Percentiles rank a stretch among this genome's conserved stretches.
These are phyloP conservation scores for Raja brachyura DNA, from an alignment of 2,113 vertebrate species.

Conservation along the genomic window DNA sequence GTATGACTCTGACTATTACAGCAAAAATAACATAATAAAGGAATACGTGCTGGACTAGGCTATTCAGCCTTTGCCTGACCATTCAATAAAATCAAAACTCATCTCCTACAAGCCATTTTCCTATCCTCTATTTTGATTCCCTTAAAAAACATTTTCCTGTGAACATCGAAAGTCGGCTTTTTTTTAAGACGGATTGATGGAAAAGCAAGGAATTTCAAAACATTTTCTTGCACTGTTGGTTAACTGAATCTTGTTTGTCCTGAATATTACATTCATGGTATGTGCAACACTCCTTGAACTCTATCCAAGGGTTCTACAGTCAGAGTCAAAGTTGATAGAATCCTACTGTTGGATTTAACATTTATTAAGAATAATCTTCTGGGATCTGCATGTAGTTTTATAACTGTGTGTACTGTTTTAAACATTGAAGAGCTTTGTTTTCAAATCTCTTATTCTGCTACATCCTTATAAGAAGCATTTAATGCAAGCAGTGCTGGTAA, in stretches of 20 bases:
- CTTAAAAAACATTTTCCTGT: not conserved
- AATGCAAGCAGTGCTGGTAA: not conserved
- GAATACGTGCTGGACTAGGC: not conserved
- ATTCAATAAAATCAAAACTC: not conserved
- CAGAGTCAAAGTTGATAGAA: not conserved
- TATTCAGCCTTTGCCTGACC: not conserved
- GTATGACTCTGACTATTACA: no score
- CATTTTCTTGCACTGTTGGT: not conserved
- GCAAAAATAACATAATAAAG: not conserved
- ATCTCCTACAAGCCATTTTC: not conserved
- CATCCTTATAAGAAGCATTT: no score
- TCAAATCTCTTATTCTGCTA: not conserved
- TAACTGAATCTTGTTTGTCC: not conserved
- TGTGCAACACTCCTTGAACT: not conserved
- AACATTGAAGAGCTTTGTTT: slow-evolving; percentile 15
- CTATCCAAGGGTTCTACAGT: not conserved
- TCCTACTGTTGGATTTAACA: not conserved
- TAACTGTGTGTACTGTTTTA: not conserved
- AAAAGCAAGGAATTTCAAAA: not conserved
- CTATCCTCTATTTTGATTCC: not conserved
- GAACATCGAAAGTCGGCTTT: no score
- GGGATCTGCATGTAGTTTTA: not conserved
- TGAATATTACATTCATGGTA: not conserved
- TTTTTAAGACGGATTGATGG: not conserved
- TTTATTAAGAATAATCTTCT: not conserved